Conservation (phyloP, 2,797 vertebrate species). For the Galago senegalensis region DNA sequence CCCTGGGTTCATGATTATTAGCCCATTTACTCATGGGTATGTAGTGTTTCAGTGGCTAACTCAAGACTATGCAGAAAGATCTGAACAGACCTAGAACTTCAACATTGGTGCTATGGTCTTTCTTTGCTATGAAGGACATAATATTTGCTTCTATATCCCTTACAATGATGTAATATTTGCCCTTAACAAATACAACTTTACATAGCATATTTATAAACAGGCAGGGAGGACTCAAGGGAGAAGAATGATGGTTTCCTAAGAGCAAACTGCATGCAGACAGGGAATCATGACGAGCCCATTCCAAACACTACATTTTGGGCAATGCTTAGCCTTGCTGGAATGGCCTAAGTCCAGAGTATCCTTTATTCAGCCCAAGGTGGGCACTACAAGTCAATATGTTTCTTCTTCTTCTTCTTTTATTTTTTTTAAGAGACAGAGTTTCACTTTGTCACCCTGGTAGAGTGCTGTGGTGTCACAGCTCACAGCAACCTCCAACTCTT, state of each 20-base stretch:
- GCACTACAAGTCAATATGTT: background rate
- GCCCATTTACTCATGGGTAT: background rate
- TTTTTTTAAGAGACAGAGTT: no score
- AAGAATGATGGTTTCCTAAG: background rate
- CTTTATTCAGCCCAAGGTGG: background rate
- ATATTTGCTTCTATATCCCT: background rate
- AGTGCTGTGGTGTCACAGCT: no score
- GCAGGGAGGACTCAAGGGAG: background rate
- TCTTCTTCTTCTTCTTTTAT: background rate
- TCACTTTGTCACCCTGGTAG: no score
- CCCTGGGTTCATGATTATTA: background rate
- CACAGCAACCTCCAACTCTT: no score
- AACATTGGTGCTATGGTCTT: background rate
- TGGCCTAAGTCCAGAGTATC: background rate
- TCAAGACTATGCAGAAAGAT: background rate
- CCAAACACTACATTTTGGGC: background rate
- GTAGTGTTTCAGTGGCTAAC: background rate
- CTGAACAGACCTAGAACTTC: background rate
- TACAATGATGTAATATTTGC: no score
- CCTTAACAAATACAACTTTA: background rate
- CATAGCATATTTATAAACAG: background rate
- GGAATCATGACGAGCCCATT: rapidly evolving
- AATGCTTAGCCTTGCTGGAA: background rate
- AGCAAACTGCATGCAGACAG: background rate
- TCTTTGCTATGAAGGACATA: background rate